A percentile compares a stretch with the other conserved stretches of the same genome.
Evolutionary conservation across 2,113 vertebrate species (phyloP).

Genomic region (Onychorhynchus coronatus): DNA sequence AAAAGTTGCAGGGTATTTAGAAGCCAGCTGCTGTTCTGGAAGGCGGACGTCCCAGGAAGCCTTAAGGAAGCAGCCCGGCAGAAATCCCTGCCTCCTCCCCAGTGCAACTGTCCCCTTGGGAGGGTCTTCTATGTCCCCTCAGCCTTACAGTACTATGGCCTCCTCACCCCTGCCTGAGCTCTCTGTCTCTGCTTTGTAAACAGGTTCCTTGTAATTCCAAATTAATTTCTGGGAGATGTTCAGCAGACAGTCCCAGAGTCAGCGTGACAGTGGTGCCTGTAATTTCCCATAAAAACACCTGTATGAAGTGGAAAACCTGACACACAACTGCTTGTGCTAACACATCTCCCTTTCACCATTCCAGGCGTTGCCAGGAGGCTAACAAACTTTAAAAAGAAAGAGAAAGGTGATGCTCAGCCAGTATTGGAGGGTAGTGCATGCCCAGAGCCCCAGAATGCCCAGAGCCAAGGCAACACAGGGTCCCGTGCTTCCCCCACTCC

Average conservation of each 20-base stretch:
- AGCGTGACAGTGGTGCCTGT: not conserved
- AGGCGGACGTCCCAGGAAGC: not conserved
- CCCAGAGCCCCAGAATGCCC: not conserved
- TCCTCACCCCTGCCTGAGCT: not conserved
- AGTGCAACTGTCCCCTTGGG: not conserved
- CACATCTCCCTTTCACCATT: not conserved
- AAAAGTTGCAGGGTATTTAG: not conserved
- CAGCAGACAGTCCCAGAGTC: not conserved
- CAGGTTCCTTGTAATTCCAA: not conserved
- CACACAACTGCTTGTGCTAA: rapidly evolving
- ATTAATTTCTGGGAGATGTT: not conserved
- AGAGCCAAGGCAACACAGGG: not conserved
- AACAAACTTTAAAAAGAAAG: not conserved
- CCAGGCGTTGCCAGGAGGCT: not conserved
- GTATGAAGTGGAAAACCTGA: not conserved
- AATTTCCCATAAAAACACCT: not conserved
- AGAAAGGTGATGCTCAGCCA: not conserved
- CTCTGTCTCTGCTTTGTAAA: not conserved
- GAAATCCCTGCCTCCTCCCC: not conserved
- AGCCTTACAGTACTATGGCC: not conserved
- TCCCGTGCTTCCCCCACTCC: rapidly evolving
- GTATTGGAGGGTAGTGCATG: not conserved
- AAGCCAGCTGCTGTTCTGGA: not conserved
- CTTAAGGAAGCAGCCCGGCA: not conserved
- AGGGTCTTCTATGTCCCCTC: rapidly evolving